Evolutionary conservation across 2,113 vertebrate genomes (phyloP).

Genomic region (Pithys albifrons): DNA sequence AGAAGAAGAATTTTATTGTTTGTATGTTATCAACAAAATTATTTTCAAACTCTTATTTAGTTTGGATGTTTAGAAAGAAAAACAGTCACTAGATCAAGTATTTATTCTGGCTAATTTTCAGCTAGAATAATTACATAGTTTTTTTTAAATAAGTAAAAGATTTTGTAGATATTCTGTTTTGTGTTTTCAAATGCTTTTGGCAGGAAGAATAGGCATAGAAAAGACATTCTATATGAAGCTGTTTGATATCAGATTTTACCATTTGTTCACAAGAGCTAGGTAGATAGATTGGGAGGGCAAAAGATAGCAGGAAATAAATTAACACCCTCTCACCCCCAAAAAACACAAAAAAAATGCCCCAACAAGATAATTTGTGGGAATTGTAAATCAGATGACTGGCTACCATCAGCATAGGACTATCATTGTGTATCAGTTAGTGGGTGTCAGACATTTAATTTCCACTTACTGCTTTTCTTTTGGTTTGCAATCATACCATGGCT

Average conservation of each 20-base stretch:
- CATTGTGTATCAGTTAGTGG: not conserved
- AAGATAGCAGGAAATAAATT: not conserved
- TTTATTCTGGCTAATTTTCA: constrained; percentile 8
- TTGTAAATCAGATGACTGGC: not conserved
- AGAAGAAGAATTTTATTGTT: not conserved
- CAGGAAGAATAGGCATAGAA: not conserved
- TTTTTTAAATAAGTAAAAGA: not conserved
- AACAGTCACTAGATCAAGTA: not conserved
- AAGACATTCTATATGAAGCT: not conserved
- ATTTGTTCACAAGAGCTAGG: not conserved
- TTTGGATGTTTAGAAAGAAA: not conserved
- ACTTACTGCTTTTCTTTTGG: not conserved
- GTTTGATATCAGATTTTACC: not conserved
- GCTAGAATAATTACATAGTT: not conserved
- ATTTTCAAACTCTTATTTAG: not conserved
- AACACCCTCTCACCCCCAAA: not conserved
- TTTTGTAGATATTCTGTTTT: not conserved
- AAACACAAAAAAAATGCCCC: not conserved
- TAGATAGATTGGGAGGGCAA: not conserved
- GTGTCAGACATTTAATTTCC: not conserved
- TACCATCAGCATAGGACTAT: not conserved
- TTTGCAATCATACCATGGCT: not conserved
- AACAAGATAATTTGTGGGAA: not conserved
- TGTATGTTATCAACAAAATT: not conserved
- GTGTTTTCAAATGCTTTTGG: not conserved